Evolutionary conservation across 2,797 vertebrate genomes (phyloP).

Genomic region (Hippopotamyrus pictus): DNA sequence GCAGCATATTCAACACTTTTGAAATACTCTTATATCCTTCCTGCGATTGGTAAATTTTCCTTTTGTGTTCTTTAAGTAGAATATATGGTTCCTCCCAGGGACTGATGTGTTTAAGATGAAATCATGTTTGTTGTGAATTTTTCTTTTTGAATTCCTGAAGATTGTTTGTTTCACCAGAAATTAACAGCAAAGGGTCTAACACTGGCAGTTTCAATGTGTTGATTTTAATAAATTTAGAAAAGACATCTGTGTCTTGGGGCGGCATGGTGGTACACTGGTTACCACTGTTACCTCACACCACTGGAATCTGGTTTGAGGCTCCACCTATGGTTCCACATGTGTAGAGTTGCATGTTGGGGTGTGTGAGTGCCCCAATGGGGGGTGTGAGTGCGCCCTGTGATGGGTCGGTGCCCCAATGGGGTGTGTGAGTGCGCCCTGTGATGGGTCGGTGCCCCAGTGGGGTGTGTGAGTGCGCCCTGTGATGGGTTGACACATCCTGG

Average conservation of each 20-base stretch:
- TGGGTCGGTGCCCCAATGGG: too few relatives aligned
- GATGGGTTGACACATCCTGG: too few relatives aligned
- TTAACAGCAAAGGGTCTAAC: neutral
- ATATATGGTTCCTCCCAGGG: neutral
- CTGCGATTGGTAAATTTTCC: neutral
- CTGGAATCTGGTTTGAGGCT: too few relatives aligned
- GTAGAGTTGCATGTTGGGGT: too few relatives aligned
- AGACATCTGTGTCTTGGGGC: neutral
- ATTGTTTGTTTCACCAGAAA: neutral
- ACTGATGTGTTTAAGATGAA: neutral
- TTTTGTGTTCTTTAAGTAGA: neutral
- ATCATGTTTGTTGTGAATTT: neutral
- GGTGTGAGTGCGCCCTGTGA: too few relatives aligned
- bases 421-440: too few relatives aligned
- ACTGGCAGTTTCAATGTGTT: neutral
- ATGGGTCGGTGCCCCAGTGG: too few relatives aligned
- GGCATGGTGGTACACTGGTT: too few relatives aligned
- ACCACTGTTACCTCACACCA: too few relatives aligned
- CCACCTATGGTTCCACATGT: too few relatives aligned
- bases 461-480: too few relatives aligned
- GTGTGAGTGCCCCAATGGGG: too few relatives aligned
- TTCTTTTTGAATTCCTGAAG: neutral
- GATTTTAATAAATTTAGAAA: neutral
- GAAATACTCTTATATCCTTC: neutral
- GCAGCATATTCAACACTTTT: neutral